Evolutionary conservation across 1,140 invertebrate species (phyloP).

Genomic region (Heterodera schachtii): DNA sequence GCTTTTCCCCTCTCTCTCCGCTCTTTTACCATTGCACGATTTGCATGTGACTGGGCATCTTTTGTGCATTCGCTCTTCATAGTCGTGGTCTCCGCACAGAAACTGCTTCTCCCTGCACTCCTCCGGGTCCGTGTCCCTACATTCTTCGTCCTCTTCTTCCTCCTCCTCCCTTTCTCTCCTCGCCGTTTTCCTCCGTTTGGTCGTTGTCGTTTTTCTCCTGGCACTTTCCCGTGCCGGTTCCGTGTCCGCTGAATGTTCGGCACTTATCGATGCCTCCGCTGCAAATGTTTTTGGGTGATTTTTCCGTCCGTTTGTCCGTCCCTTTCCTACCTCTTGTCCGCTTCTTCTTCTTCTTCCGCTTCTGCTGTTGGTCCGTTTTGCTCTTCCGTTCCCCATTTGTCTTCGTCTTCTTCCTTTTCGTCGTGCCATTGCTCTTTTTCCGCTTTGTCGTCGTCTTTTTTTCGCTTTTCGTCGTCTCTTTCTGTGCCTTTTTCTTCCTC

Average conservation of each 20-base stretch:
- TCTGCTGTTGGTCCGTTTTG: constrained; percentile 18
- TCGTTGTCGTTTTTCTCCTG: no score
- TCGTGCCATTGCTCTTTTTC: not conserved
- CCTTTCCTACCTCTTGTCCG: not conserved
- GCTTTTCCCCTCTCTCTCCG: not conserved
- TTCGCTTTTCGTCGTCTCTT: not conserved
- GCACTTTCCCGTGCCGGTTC: not conserved
- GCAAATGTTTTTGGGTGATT: not conserved
- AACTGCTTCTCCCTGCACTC: not conserved
- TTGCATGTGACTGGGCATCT: not conserved
- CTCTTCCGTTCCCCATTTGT: constrained; percentile 4
- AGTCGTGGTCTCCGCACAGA: not conserved
- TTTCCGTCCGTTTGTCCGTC: not conserved
- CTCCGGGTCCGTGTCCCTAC: not conserved
- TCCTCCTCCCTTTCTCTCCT: not conserved
- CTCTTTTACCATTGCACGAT: not conserved
- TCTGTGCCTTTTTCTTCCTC: not conserved
- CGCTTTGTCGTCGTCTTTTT: not conserved
- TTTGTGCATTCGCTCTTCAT: not conserved
- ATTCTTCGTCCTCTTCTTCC: not conserved
- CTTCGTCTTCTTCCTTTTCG: not conserved
- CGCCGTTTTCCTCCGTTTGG: no score
- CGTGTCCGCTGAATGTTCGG: not conserved
- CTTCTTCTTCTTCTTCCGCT: constrained; percentile 26
- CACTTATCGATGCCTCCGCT: not conserved